phyloP scores from a whole-genome alignment of 2,113 vertebrate genomes.

The Chlorodrepanis virens region DNA sequence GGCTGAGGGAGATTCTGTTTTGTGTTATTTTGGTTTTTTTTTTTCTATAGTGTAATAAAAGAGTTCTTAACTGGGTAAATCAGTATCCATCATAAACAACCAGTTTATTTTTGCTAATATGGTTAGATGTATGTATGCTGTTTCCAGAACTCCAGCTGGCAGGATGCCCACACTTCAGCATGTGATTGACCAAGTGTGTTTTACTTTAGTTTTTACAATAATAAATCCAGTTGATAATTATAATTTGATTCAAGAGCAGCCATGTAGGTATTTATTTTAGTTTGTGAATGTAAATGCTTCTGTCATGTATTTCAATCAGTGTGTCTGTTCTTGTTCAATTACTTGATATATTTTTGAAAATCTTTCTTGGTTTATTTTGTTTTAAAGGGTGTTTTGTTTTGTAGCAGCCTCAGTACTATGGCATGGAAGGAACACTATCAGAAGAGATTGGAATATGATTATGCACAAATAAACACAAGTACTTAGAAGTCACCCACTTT shows the following conservation, averaged over 20 bases:
- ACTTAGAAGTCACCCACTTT: not conserved
- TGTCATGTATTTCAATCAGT: not conserved
- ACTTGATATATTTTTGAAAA: not conserved
- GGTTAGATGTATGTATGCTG: not conserved
- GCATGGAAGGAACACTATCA: not conserved
- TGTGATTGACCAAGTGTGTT: not conserved
- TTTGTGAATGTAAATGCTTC: not conserved
- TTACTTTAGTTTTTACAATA: not conserved
- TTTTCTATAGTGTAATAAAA: not conserved
- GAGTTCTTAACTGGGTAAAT: not conserved
- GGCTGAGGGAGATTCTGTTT: not conserved
- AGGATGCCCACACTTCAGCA: not conserved
- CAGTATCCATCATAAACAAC: not conserved
- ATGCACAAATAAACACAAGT: not conserved
- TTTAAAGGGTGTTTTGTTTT: not conserved
- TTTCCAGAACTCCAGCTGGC: not conserved
- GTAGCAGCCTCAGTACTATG: not conserved
- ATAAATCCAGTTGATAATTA: not conserved
- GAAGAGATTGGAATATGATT: not conserved
- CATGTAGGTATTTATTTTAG: not conserved
- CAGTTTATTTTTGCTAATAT: not conserved
- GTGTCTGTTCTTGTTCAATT: not conserved
- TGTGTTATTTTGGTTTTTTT: not conserved
- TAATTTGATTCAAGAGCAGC: not conserved
- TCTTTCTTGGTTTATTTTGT: not conserved